Evolutionary conservation across 2,888 invertebrate genomes (phyloP), one percentile per base, ranked within the genome.

Genomic region (Lymantria monacha): DNA sequence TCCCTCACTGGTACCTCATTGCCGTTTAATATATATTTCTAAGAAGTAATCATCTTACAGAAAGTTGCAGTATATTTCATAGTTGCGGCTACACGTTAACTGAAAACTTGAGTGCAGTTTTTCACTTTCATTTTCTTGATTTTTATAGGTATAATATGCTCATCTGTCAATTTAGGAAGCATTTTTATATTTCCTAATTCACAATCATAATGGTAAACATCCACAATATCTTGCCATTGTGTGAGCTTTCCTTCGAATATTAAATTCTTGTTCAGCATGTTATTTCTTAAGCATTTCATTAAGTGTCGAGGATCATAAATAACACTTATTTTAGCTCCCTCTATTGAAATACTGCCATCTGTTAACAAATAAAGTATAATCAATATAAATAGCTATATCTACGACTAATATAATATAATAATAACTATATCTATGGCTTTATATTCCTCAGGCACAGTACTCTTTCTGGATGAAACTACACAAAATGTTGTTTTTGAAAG

Each of bases 81-180:
- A 7, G 43, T 41, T 11, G 48, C 48, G 33, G 48, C 43, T 14
- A 48, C 43, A 43, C 48, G 42, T 41, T 48, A 42, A 14, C 41
- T 41, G 11, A 44, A 41, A 10, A 45, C 45, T 31, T 49, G 36
- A 15, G 31, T 22, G 38, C 49, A 49, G n/a, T 44, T 8, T 30
- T 44, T 49, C 12, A 44, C 50, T 50, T 50, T 50, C 44, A 50
- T 45, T 40, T 45, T 50, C 30, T 44, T 44, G 8, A 45, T 50
- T 44, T 44, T 49, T n/a, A 38, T 36, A 9, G 49, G 44, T 10
- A 44, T 37, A 8, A 49, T 15, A 43, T 44, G 49, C 22, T 43
- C 49, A 49, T 49, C 49, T 14, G 49, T 49, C 9, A 49, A 8
- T 38, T 44, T 44, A 22, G 50, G 50, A 14, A 44, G 31, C 33